Base-by-base conservation (phyloP, 2,888 invertebrate genomes). In the Coleophora deauratella region DNA sequence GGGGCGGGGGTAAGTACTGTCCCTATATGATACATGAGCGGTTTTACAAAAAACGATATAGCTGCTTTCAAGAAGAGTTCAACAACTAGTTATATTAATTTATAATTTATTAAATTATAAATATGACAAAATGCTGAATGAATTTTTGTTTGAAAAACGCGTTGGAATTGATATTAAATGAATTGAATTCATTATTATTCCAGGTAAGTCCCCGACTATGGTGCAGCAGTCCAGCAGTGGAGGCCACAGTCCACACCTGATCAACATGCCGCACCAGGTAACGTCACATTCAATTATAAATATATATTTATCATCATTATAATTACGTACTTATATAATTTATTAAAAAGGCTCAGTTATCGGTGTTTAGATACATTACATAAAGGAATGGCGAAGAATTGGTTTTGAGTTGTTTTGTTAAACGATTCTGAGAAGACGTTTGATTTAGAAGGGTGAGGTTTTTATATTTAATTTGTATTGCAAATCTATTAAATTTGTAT, bases 161-260 rank as follows among this genome's bases (percentile, higher is more conserved):
- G n/a, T n/a, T n/a, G n/a, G n/a, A n/a, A n/a, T n/a, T n/a, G n/a
- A n/a, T n/a, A n/a, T n/a, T n/a, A n/a, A n/a, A n/a, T n/a, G n/a
- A n/a, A n/a, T n/a, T n/a, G n/a, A n/a, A 6, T 21, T 21, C 6
- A 21, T 21, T 21, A 21, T 21, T 21, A 21, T 21, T 21, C 21
- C 59, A 84, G 84, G 84, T 51, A 81, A 82, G 66, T 84, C 84
- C 0, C 84, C 84, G 0, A 82, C 84, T 0, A 60, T 73, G 47
- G 21, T 21, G 21, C 75, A 73, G 32, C 59, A 62, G 11, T 63
- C 77, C 0, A 63, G 64, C 52, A 78, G 78, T 50, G 78, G 81
- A 0, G 71, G 72, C 0, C 81, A 84, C 52, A 80, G 79, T 32
- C 80, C 84, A 0, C 81, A 82, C 31, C 50, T 75, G 1, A 54